Evolutionary conservation across 1,140 invertebrate species (phyloP).

Genomic region (Drosophila biarmipes): DNA sequence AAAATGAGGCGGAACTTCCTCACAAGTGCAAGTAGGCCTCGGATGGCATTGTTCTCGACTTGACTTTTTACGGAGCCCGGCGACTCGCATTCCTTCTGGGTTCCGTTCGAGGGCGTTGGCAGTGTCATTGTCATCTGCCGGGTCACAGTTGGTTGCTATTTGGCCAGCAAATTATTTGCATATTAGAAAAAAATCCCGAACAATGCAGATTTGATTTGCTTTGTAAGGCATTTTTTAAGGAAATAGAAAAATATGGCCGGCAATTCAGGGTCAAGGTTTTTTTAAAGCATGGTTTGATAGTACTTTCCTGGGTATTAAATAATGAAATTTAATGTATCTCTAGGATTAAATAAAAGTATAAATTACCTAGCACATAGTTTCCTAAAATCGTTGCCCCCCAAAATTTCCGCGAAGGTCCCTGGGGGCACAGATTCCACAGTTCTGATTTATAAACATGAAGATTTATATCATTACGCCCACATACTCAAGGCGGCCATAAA

Average conservation of each 20-base stretch:
- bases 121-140: conserved; percentile 77
- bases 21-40: conserved; percentile 70
- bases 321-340: too few relatives aligned
- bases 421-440: conserved; percentile 39
- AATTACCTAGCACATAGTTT: background rate
- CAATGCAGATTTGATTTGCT: conserved; percentile 46
- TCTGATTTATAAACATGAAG: conserved; percentile 79
- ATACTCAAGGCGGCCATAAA: conserved; percentile 72
- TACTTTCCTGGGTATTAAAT: too few relatives aligned
- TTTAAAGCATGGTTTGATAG: too few relatives aligned
- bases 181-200: conserved; percentile 65
- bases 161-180: conserved; percentile 82
- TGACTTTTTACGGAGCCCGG: conserved; percentile 69
- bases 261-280: conserved; percentile 28
- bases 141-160: conserved; percentile 81
- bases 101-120: conserved; percentile 59
- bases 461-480: conserved; percentile 77
- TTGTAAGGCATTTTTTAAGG: conserved; percentile 8
- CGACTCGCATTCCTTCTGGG: conserved; percentile 37
- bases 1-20: conserved; percentile 40
- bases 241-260: conserved; percentile 17
- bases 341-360: background rate
- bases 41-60: conserved; percentile 75
- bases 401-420: conserved; percentile 23
- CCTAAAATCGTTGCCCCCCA: background rate